Percentiles rank a stretch among this genome's conserved stretches.
Conservation (phyloP, 2,113 vertebrate genomes). For the Mastomys natalensis region DNA sequence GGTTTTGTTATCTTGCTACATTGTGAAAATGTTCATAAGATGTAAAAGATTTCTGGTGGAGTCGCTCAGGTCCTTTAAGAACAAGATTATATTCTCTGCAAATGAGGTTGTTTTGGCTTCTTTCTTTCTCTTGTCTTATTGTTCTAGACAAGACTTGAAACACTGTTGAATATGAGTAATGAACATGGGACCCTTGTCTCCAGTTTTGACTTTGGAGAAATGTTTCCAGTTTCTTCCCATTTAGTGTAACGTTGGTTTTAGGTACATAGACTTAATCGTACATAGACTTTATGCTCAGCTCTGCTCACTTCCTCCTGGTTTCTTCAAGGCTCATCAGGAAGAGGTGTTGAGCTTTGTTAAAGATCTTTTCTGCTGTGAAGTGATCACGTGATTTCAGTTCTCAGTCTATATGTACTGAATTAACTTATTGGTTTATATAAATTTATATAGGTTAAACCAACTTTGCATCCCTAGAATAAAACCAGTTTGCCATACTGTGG, state of each 20-base stretch:
- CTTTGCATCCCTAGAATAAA: not conserved
- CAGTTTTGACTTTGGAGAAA: not conserved
- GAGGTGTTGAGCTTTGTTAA: not conserved
- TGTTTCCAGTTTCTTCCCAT: not conserved
- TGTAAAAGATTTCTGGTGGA: not conserved
- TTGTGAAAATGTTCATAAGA: not conserved
- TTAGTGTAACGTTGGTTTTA: not conserved
- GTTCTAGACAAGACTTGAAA: not conserved
- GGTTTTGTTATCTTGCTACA: not conserved
- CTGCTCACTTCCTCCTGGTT: not conserved
- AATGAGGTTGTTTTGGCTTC: not conserved
- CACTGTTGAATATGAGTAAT: not conserved
- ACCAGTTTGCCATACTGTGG: too few relatives aligned
- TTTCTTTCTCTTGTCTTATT: not conserved
- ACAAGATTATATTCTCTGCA: not conserved
- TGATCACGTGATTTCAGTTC: not conserved
- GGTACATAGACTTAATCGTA: not conserved
- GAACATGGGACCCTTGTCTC: not conserved
- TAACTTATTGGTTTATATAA: not conserved
- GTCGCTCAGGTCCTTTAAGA: not conserved
- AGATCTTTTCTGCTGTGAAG: not conserved
- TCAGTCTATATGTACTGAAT: not conserved
- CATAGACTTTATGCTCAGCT: not conserved
- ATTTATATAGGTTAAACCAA: not conserved
- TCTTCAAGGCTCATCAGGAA: not conserved